Conservation (phyloP, 2,888 invertebrate species). For the Melangyna quadrimaculata region DNA sequence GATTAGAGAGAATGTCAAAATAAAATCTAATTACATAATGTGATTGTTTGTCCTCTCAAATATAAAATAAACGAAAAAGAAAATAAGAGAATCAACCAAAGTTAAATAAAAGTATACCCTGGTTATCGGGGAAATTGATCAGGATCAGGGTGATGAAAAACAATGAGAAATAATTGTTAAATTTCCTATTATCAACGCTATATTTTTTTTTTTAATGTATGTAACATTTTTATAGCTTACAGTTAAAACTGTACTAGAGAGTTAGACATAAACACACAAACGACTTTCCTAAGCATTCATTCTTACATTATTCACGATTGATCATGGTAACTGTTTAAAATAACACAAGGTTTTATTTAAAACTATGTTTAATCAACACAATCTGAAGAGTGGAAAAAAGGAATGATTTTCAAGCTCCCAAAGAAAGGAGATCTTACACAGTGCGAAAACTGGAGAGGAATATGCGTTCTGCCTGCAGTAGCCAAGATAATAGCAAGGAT, state of each 20-base stretch:
- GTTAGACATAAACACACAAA: no score
- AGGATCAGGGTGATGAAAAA: not conserved
- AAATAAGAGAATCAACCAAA: slow-evolving; percentile 22
- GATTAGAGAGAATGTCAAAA: slow-evolving; percentile 66
- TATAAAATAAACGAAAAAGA: slow-evolving; percentile 17
- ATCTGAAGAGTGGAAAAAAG: no score
- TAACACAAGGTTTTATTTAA: no score
- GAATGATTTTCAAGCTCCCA: no score
- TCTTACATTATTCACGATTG: no score
- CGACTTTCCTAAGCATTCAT: no score
- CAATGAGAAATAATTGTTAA: not conserved
- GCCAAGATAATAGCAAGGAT: no score
- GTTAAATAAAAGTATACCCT: not conserved
- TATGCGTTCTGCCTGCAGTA: no score
- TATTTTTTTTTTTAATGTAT: not conserved
- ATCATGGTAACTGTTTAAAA: no score
- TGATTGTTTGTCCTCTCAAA: slow-evolving; percentile 57
- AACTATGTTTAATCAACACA: no score
- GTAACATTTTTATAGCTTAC: not conserved
- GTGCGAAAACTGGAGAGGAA: no score
- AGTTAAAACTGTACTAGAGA: not conserved
- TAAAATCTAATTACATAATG: slow-evolving; percentile 61
- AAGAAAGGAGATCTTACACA: no score
- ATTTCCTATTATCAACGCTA: not conserved
- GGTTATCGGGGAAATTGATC: slow-evolving; percentile 5